phyloP scores from a whole-genome alignment of 2,888 invertebrate species.

The Hedya salicella region DNA sequence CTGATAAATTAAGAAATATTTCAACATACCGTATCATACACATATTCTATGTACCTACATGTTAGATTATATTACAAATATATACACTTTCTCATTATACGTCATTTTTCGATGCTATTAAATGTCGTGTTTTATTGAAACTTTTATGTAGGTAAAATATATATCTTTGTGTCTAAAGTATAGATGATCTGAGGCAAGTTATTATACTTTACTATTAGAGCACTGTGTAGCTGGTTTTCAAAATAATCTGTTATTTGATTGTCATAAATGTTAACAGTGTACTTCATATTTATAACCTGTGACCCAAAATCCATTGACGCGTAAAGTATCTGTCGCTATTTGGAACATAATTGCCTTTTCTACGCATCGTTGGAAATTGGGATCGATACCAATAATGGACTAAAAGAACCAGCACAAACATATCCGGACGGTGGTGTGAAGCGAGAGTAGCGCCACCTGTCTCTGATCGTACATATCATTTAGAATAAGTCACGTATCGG shows the following conservation, averaged over 20 bases:
- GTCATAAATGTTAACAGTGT: conserved; percentile 40
- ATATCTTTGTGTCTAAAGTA: conserved; percentile 40
- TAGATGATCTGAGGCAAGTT: conserved; percentile 73
- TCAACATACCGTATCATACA: conserved; percentile 51
- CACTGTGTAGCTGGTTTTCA: conserved; percentile 42
- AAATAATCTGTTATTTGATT: conserved; percentile 38
- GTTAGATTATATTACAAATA: conserved; percentile 36
- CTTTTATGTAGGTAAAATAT: conserved; percentile 29
- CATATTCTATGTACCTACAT: conserved; percentile 44
- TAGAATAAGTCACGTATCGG: conserved; percentile 60
- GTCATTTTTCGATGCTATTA: conserved; percentile 54
- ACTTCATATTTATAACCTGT: conserved; percentile 9
- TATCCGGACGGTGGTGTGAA: conserved; percentile 62
- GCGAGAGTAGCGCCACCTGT: conserved; percentile 54
- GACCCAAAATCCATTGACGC: conserved; percentile 16
- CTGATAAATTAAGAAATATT: conserved; percentile 67
- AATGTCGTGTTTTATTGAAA: conserved; percentile 53
- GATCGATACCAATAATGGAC: conserved; percentile 37
- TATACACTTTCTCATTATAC: conserved; percentile 25
- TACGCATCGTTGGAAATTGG: conserved; percentile 33
- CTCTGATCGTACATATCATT: conserved; percentile 73
- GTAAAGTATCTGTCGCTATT: not conserved
- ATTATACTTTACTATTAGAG: conserved; percentile 42
- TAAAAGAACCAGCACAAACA: conserved; percentile 70
- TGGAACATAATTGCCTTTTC: not conserved